Conservation (phyloP, 2,888 invertebrate species). For the Margaritifera margaritifera region DNA sequence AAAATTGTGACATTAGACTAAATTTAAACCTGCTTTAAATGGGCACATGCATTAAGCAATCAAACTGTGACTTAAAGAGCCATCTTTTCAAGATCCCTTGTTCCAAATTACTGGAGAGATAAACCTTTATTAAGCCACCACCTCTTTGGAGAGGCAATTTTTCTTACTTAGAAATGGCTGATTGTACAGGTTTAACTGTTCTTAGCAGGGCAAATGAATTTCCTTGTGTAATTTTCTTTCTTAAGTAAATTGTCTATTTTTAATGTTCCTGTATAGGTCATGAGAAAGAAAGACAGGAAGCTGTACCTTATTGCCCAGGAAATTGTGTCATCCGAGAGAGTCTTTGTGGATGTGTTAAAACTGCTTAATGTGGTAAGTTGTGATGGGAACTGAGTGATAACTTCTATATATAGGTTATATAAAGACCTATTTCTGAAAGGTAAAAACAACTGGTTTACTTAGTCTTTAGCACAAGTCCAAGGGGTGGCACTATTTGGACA, state of each 20-base stretch:
- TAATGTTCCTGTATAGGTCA: constrained; percentile 31
- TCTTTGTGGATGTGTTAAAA: constrained; percentile 76
- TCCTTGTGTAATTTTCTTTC: constrained; percentile 4
- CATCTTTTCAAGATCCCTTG: neutral
- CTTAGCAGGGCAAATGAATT: neutral
- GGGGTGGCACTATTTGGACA: no score
- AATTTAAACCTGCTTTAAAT: no score
- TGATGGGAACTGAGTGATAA: neutral
- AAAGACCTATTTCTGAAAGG: neutral
- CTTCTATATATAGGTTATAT: neutral
- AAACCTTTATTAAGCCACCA: no score
- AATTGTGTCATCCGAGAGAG: constrained; percentile 76
- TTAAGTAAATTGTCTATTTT: constrained; percentile 17
- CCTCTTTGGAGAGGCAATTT: neutral
- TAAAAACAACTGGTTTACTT: neutral
- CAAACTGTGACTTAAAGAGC: neutral
- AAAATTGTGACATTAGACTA: no score
- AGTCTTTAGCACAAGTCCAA: no score
- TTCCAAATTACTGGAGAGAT: no score
- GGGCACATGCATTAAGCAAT: no score
- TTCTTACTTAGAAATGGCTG: neutral
- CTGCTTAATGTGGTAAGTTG: constrained; percentile 74
- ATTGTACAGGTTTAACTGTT: neutral
- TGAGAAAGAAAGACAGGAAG: constrained; percentile 69
- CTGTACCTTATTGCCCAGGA: constrained; percentile 76